Conservation (phyloP, 1,140 invertebrate species). For the Charaxes varanes region DNA sequence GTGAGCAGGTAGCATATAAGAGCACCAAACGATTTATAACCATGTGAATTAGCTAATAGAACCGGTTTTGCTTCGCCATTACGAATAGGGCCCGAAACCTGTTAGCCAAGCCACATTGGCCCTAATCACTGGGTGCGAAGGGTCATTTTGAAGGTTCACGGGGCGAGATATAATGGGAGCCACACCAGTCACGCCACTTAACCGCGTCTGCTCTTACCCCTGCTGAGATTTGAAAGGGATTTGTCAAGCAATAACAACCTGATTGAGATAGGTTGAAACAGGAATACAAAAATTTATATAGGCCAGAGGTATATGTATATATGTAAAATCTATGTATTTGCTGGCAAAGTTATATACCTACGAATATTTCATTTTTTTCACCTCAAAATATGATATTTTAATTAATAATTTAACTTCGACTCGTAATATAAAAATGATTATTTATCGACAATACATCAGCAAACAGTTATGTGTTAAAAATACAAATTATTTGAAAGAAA, state of each 20-base stretch:
- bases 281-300: conserved; percentile 23
- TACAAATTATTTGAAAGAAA: no score
- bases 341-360: no score
- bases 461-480: no score
- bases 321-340: no score
- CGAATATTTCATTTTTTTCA: no score
- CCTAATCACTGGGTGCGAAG: conserved; percentile 32
- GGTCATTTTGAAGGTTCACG: conserved; percentile 19
- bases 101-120: conserved; percentile 30
- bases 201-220: conserved; percentile 53
- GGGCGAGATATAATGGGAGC: conserved; percentile 25
- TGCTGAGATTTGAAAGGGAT: conserved; percentile 64
- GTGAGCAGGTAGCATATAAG: conserved; percentile 56
- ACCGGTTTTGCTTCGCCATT: conserved; percentile 49
- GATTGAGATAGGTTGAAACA: conserved; percentile 29
- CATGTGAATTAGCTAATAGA: conserved; percentile 52
- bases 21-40: conserved; percentile 55
- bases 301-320: conserved; percentile 9
- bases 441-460: no score
- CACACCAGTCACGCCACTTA: conserved; percentile 51
- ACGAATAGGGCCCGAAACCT: conserved; percentile 28
- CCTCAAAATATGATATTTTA: background rate
- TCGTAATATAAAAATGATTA: no score
- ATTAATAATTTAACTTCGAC: no score
- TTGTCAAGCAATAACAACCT: conserved; percentile 44